A percentile compares a stretch with the other conserved stretches of the same genome.
Conservation (phyloP, 2,797 vertebrate species). For the Phataginus tricuspis region DNA sequence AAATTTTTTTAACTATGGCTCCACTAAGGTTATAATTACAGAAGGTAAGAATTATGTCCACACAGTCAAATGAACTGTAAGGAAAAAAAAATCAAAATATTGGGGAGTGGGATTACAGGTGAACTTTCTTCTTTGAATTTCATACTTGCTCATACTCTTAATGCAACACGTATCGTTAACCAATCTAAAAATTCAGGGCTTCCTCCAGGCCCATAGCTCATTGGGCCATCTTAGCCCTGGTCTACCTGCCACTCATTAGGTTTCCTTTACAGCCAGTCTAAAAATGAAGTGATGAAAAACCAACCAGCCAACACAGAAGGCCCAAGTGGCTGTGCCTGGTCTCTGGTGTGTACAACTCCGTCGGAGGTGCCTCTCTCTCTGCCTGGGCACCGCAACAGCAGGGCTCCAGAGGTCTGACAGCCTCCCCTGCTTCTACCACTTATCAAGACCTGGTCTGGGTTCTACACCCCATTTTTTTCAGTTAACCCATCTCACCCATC, state of each 20-base stretch:
- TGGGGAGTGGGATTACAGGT: background rate
- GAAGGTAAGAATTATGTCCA: background rate
- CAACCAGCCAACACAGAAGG: background rate
- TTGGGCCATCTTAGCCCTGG: background rate
- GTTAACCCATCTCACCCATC: background rate
- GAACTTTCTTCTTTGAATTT: background rate
- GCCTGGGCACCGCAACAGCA: background rate
- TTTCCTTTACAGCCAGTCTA: background rate
- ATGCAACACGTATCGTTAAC: background rate
- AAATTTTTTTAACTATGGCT: background rate
- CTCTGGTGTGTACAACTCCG: accelerated
- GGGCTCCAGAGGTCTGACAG: background rate
- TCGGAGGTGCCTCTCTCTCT: background rate
- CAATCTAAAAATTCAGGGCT: background rate
- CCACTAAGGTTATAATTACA: background rate
- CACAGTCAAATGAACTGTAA: background rate
- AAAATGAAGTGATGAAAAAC: background rate
- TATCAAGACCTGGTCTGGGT: background rate
- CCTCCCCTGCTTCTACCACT: background rate
- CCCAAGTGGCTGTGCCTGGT: accelerated
- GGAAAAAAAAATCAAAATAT: background rate
- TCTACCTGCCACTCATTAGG: background rate
- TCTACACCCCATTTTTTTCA: background rate
- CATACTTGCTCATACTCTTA: background rate
- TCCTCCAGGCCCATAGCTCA: background rate